Evolutionary conservation across 2,797 vertebrate genomes (phyloP).

Genomic region (Pseudomugil gertrudae): DNA sequence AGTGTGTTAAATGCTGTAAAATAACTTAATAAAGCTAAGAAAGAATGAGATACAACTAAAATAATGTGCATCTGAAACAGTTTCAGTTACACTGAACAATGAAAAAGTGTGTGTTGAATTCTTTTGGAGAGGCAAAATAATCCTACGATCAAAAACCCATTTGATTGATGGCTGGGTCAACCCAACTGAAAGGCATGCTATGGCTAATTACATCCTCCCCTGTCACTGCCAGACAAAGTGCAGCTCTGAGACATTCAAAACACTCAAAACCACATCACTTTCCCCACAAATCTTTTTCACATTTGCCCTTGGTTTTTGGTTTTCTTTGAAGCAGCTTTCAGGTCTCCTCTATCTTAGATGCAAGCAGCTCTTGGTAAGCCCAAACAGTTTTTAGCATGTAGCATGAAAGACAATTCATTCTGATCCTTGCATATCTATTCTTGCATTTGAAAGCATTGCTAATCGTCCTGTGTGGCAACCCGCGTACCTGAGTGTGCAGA

Average conservation of each 20-base stretch:
- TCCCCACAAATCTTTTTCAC: conserved; percentile 69
- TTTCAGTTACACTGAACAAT: conserved; percentile 41
- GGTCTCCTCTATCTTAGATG: conserved; percentile 63
- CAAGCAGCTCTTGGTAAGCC: conserved; percentile 57
- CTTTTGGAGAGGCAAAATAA: conserved; percentile 63
- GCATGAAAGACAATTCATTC: conserved; percentile 45
- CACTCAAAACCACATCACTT: conserved; percentile 69
- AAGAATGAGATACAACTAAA: conserved; percentile 20
- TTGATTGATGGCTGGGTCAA: conserved; percentile 77
- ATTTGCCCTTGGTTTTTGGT: conserved; percentile 68
- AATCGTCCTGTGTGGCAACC: conserved; percentile 33
- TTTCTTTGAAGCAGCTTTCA: conserved; percentile 67
- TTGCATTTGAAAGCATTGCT: conserved; percentile 40
- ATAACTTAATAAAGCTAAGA: conserved; percentile 9
- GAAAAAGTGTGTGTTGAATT: conserved; percentile 47
- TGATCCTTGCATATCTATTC: conserved; percentile 36
- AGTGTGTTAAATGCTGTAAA: neutral
- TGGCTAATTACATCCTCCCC: conserved; percentile 79
- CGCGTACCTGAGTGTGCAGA: conserved; percentile 88
- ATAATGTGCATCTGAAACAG: conserved; percentile 37
- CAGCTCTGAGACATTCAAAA: conserved; percentile 69
- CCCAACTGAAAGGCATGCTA: conserved; percentile 70
- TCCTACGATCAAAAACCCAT: conserved; percentile 64
- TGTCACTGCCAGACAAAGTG: conserved; percentile 75
- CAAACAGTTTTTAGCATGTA: conserved; percentile 51